Evolutionary conservation across 2,113 vertebrate species (phyloP).

Genomic region (Amphiprion percula): DNA sequence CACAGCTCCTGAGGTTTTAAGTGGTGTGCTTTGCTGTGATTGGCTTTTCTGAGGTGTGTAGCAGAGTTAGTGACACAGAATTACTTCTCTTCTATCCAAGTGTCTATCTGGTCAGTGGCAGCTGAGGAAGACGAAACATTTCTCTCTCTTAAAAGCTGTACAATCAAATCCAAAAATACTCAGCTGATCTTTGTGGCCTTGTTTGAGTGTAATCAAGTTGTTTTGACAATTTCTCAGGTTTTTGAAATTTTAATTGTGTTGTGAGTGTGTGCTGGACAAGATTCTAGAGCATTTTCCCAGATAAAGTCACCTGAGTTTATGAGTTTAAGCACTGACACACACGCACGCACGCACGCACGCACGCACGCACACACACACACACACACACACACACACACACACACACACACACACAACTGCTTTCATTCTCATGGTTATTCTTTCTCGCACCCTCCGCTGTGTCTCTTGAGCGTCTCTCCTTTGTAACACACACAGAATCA

Average conservation of each 20-base stretch:
- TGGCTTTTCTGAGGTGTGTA: background rate
- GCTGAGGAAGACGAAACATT: too few relatives aligned
- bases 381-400: background rate
- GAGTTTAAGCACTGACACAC: too few relatives aligned
- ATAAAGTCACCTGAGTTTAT: too few relatives aligned
- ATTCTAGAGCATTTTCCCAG: too few relatives aligned
- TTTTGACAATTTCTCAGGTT: background rate
- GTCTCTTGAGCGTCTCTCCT: constrained; percentile 36
- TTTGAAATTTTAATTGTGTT: background rate
- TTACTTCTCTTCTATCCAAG: background rate
- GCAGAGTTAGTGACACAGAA: background rate
- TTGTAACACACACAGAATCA: constrained; percentile 31
- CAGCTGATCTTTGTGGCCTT: background rate
- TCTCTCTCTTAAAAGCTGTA: background rate
- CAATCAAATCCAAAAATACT: background rate
- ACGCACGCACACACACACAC: background rate
- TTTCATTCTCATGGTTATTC: constrained; percentile 30
- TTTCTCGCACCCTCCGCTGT: constrained; percentile 9
- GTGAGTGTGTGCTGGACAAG: background rate
- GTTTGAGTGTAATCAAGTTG: background rate
- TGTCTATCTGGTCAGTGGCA: constrained; percentile 13
- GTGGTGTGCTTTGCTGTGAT: constrained; percentile 47
- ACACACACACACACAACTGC: background rate
- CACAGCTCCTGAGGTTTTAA: constrained; percentile 47
- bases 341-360: too few relatives aligned